A percentile compares a stretch with the other conserved stretches of the same genome.
Evolutionary conservation across 2,888 invertebrate genomes (phyloP).

Genomic region (Hipparchia sbordonii): DNA sequence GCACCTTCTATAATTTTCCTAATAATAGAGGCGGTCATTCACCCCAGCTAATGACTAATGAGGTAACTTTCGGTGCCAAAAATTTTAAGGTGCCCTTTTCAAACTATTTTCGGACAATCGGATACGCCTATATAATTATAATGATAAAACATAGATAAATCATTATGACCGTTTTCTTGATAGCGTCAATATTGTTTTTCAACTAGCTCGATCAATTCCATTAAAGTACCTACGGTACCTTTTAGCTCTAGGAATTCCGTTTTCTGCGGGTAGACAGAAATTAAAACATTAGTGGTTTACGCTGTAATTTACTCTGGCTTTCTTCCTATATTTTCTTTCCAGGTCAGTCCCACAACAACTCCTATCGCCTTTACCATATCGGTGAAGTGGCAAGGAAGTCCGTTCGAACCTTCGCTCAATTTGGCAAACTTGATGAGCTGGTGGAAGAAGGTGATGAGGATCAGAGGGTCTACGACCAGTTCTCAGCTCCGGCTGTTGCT

Average conservation of each 20-base stretch:
- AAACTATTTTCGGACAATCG: neutral
- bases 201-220: too few relatives aligned
- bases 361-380: conserved; percentile 89
- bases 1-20: conserved; percentile 15
- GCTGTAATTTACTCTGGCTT: too few relatives aligned
- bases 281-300: too few relatives aligned
- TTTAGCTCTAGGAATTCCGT: too few relatives aligned
- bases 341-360: conserved; percentile 94
- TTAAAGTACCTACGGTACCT: too few relatives aligned
- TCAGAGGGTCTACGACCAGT: conserved; percentile 90
- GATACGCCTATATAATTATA: too few relatives aligned
- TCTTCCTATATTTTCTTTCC: conserved; percentile 11
- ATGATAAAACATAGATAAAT: too few relatives aligned
- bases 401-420: conserved; percentile 92
- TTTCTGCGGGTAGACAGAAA: too few relatives aligned
- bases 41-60: conserved; percentile 21
- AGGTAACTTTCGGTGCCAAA: conserved; percentile 10
- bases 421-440: conserved; percentile 89
- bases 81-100: neutral
- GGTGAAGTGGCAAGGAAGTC: conserved; percentile 88
- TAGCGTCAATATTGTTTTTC: too few relatives aligned
- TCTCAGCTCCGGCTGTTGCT: conserved; percentile 89
- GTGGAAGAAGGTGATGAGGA: conserved; percentile 86
- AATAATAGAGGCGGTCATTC: conserved; percentile 39
- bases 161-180: too few relatives aligned